A percentile compares a stretch with the other conserved stretches of the same genome.
phyloP scores from a whole-genome alignment of 2,113 vertebrate genomes.

The Xenus cinereus region DNA sequence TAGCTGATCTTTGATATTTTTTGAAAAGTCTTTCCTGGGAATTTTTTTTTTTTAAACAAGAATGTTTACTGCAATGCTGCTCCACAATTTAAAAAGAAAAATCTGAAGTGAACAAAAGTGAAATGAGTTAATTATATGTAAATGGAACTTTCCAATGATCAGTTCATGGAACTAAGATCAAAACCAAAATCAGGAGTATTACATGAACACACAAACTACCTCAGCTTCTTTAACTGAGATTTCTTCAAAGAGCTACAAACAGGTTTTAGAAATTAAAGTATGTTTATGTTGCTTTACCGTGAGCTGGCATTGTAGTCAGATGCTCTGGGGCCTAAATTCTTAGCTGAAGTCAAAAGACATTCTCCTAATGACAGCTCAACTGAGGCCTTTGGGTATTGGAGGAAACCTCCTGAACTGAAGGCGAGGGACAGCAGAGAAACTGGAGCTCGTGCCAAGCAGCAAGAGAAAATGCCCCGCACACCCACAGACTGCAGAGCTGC shows the following conservation, averaged over 20 bases:
- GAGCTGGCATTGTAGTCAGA: background rate
- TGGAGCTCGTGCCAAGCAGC: background rate
- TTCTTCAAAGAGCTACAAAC: background rate
- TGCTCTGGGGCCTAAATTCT: background rate
- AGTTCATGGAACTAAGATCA: background rate
- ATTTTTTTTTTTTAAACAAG: background rate
- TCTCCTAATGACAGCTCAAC: background rate
- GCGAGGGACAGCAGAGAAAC: background rate
- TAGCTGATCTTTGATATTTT: background rate
- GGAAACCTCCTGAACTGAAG: conserved; percentile 3
- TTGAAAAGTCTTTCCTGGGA: background rate
- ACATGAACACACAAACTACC: background rate
- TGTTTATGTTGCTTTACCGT: background rate
- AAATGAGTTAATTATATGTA: background rate
- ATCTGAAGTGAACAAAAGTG: background rate
- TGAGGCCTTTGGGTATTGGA: background rate
- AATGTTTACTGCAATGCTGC: background rate
- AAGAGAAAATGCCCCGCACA: background rate
- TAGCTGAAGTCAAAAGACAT: conserved; percentile 7
- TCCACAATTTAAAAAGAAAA: background rate
- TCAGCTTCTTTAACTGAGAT: background rate
- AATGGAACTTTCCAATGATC: background rate
- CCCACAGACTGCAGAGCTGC: background rate
- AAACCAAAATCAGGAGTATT: background rate
- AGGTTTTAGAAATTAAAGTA: background rate